Base-by-base conservation (phyloP, 1,140 invertebrate species). In the Drosophila kanapiae region DNA sequence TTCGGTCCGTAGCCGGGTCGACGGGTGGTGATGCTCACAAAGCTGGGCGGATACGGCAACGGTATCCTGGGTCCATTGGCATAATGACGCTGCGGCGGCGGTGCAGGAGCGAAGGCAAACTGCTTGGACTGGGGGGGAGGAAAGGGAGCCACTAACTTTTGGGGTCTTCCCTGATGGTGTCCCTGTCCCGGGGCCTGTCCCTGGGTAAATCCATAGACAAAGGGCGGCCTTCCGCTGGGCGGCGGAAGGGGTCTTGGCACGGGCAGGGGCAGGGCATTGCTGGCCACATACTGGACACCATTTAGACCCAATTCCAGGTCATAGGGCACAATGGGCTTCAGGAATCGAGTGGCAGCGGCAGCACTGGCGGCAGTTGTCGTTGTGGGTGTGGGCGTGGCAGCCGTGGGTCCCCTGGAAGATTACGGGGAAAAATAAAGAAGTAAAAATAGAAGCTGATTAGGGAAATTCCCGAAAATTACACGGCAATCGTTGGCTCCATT, bases 11-110 rank as follows among this genome's bases (percentile, higher is more conserved):
- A 35, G 2, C 57, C 37, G 8, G 85, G 87, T n/a, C 63, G 23
- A 4, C 87, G 48, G 1, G 87, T 92, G 5, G 91, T 91, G 9
- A 92, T 72, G 72, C 82, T 91, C 4, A 92, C 74, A 56, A 92
- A 92, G 31, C 91, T 92, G 13, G 91, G 91, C 4, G 91, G 91
- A 71, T 92, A 92, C 1, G 91, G 91, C 29, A 92, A n/a, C 0
- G 84, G 87, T 0, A 81, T 81, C 40, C 85, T 59, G 0, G 81
- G 45, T 11, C 62, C 75, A 13, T 77, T 14, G 1, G 81, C 85
- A 58, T 85, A 90, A 8, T 78, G 80, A 10, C 82, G 58, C 14
- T 63, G 71, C n/a, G 84, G 13, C 35, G 65, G 40, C 37, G 27
- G 13, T 0, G 82, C 82, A 35, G 53, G 23, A 0, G 91, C 91